Percentiles rank a stretch among this genome's conserved stretches.
Evolutionary conservation across 2,888 invertebrate genomes (phyloP).

Genomic region (Pachymerium ferrugineum): DNA sequence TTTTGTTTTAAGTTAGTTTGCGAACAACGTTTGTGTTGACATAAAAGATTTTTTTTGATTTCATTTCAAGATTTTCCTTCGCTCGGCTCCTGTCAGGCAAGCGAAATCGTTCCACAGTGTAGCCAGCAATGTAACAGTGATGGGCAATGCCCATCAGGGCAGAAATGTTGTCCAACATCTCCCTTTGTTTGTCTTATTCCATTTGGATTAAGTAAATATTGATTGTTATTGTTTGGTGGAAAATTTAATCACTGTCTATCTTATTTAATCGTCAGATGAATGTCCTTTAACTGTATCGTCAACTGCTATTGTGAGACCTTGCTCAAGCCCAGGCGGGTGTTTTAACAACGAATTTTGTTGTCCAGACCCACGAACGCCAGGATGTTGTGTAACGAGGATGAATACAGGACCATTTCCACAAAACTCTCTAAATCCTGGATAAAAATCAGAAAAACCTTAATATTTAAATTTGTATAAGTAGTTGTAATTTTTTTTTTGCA

Average conservation of each 20-base stretch:
- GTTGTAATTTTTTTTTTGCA: no score
- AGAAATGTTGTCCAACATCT: background rate
- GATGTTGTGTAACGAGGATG: background rate
- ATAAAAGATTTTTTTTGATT: background rate
- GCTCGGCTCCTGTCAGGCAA: background rate
- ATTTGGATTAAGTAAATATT: background rate
- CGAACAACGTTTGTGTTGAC: no score
- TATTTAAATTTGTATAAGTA: no score
- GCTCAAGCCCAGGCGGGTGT: background rate
- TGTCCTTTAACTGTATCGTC: background rate
- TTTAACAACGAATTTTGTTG: background rate
- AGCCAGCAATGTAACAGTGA: background rate
- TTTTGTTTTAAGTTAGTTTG: no score
- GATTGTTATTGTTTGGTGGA: background rate
- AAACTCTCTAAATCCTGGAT: background rate
- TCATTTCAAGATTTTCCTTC: background rate
- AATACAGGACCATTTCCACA: background rate
- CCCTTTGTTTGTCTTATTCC: background rate
- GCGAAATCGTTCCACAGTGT: background rate
- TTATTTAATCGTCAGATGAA: conserved; percentile 4
- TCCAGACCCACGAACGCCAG: background rate
- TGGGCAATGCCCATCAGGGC: background rate
- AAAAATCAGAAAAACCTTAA: no score
- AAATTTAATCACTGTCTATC: background rate
- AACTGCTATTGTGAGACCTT: background rate